Percentiles rank a stretch among this genome's conserved stretches.
These are phyloP conservation scores for Pelodytes ibericus DNA, from an alignment of 2,797 vertebrate genomes.

Conservation along the genomic window DNA sequence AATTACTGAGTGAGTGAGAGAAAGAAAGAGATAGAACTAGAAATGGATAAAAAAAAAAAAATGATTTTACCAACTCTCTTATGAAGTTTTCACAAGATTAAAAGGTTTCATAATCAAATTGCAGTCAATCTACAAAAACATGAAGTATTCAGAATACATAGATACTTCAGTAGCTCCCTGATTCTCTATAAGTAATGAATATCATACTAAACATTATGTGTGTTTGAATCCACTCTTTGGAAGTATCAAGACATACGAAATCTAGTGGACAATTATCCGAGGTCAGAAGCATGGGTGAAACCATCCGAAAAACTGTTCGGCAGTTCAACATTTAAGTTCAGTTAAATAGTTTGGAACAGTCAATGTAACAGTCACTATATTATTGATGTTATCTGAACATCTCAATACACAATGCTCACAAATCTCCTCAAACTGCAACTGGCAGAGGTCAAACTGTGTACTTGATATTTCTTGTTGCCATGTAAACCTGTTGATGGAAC, in stretches of 20 bases:
- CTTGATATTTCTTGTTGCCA: conserved; percentile 23
- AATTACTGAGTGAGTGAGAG: conserved; percentile 27
- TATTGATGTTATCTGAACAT: not conserved
- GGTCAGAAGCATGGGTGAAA: too few species aligned
- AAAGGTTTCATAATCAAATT: conserved; percentile 29
- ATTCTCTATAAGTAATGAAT: too few species aligned
- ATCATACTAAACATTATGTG: too few species aligned
- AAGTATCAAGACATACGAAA: too few species aligned
- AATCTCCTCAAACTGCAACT: conserved; percentile 4
- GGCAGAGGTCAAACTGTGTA: conserved; percentile 2
- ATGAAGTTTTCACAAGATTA: conserved; percentile 19
- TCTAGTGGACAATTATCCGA: too few species aligned
- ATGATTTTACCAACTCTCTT: conserved; percentile 22
- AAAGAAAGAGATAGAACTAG: not conserved
- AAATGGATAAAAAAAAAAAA: conserved; percentile 21
- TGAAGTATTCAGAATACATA: conserved; percentile 18
- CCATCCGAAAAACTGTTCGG: too few species aligned
- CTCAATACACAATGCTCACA: not conserved
- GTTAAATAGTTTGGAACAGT: too few species aligned
- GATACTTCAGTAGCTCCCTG: too few species aligned
- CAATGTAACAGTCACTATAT: too few species aligned
- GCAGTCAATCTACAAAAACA: not conserved
- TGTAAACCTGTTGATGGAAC: conserved; percentile 23
- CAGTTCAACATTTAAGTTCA: too few species aligned
- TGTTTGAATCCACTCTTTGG: too few species aligned